phyloP scores from a whole-genome alignment of 2,888 invertebrate genomes.

The Phytoseiulus persimilis region DNA sequence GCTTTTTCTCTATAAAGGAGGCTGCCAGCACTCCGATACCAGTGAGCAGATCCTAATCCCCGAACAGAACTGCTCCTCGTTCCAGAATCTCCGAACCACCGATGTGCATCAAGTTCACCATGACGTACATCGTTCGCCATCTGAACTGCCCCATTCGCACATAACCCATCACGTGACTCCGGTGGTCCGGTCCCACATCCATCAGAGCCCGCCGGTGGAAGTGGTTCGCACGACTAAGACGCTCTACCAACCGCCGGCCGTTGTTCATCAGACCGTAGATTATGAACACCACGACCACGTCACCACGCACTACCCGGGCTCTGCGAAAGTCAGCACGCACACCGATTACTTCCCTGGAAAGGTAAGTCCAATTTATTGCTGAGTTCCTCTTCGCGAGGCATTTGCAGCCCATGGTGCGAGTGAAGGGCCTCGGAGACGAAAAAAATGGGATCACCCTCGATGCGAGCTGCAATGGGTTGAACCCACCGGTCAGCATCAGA shows the following conservation, averaged over 20 bases:
- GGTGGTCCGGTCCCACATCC: conserved; percentile 8
- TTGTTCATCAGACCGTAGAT: conserved; percentile 13
- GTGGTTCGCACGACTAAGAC: conserved; percentile 24
- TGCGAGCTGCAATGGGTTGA: no score
- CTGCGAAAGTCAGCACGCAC: background rate
- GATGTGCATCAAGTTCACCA: conserved; percentile 21
- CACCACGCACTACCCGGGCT: conserved; percentile 21
- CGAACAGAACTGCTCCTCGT: conserved; percentile 32
- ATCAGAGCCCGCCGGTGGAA: conserved; percentile 10
- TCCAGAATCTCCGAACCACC: conserved; percentile 16
- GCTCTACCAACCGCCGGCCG: conserved; percentile 23
- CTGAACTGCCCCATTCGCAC: background rate
- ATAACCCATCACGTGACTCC: conserved; percentile 26
- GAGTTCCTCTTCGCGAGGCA: no score
- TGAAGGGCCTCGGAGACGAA: no score
- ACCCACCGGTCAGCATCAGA: no score
- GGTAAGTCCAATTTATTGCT: no score
- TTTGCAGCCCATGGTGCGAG: no score
- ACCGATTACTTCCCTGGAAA: conserved; percentile 1
- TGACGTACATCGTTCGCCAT: background rate
- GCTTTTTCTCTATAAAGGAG: background rate
- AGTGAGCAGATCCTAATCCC: background rate
- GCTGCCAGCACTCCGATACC: background rate
- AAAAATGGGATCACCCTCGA: no score
- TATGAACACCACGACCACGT: conserved; percentile 35